These are phyloP conservation scores for Aphelinus certus DNA, from an alignment of 1,140 invertebrate genomes.

Conservation along the genomic window DNA sequence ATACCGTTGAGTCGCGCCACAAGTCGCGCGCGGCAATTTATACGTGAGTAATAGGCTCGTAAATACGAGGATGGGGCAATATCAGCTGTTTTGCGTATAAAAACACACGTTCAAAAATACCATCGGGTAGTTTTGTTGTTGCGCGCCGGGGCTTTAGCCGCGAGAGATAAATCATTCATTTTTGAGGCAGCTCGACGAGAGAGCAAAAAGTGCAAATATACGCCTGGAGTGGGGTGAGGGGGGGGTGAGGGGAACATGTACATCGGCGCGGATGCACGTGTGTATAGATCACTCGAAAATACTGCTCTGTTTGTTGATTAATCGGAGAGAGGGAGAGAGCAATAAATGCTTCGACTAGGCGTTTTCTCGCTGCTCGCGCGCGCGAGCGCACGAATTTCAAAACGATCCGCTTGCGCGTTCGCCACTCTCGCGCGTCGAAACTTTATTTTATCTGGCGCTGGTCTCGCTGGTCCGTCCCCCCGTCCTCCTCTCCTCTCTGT, in stretches of 20 bases:
- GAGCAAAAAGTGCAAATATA: neutral
- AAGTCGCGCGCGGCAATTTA: neutral
- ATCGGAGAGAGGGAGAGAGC: conserved; percentile 8
- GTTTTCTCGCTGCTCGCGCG: neutral
- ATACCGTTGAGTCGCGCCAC: neutral
- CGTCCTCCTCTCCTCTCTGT: neutral
- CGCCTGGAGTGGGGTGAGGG: too few relatives aligned
- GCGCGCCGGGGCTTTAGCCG: neutral
- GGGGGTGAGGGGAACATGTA: too few relatives aligned
- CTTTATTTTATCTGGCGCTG: conserved; percentile 35
- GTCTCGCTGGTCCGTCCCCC: neutral
- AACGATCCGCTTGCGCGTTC: conserved; percentile 16
- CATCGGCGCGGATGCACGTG: too few relatives aligned
- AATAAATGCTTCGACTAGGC: conserved; percentile 38
- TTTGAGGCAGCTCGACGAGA: neutral
- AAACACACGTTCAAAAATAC: too few relatives aligned
- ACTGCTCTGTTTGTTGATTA: conserved; percentile 29
- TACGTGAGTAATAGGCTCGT: too few relatives aligned
- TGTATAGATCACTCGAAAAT: conserved; percentile 1
- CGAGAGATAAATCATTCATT: conserved; percentile 8
- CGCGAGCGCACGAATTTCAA: conserved; percentile 13
- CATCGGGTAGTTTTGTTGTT: too few relatives aligned
- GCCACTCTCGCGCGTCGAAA: neutral
- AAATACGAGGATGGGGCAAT: too few relatives aligned
- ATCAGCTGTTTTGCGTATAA: too few relatives aligned